phyloP scores from a whole-genome alignment of 2,797 vertebrate genomes.

The Limosa lapponica region DNA sequence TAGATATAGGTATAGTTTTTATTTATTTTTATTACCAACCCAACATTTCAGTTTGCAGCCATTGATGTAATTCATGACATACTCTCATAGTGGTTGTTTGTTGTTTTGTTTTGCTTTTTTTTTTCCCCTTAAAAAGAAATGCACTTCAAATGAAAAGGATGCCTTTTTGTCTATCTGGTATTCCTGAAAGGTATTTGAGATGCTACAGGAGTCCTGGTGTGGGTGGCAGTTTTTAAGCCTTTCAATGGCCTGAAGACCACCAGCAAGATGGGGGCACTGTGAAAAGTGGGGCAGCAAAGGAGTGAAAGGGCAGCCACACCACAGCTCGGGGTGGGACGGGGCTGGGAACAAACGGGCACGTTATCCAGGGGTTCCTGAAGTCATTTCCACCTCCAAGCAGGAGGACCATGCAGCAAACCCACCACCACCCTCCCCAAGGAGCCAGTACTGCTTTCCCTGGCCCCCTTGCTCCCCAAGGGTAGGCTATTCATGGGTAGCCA shows the following conservation, averaged over 20 bases:
- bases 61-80: constrained; percentile 66
- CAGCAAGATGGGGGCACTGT: accelerated
- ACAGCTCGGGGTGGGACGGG: neutral
- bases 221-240: constrained; percentile 64
- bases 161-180: neutral
- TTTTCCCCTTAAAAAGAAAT: constrained; percentile 67
- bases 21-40: constrained; percentile 76
- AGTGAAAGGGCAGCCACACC: neutral
- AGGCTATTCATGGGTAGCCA: neutral
- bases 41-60: constrained; percentile 72
- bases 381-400: neutral
- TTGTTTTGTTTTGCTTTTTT: neutral
- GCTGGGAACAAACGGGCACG: neutral
- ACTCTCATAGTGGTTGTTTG: neutral
- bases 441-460: neutral
- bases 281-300: neutral
- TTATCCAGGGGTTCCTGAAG: neutral
- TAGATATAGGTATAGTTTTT: constrained; percentile 77
- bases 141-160: constrained; percentile 72
- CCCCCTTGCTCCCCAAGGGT: neutral
- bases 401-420: neutral
- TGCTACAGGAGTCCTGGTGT: constrained; percentile 34
- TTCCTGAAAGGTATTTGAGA: constrained; percentile 56
- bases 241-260: neutral
- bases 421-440: neutral